phyloP scores from a whole-genome alignment of 2,888 invertebrate genomes.

The Sphaerophoria rueppellii region DNA sequence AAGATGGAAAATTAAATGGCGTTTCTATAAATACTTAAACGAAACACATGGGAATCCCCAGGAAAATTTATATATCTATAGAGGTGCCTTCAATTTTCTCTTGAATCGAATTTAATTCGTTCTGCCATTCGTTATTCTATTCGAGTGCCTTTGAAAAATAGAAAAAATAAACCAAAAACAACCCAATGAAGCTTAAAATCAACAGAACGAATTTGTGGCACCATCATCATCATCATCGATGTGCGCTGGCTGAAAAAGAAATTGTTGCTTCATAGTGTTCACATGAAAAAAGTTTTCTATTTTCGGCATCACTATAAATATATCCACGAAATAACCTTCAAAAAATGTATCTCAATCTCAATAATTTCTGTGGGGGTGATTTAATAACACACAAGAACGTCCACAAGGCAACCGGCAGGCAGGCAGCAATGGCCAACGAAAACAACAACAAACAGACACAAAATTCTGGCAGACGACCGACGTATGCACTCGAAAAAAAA shows the following conservation, averaged over 20 bases:
- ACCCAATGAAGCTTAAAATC: constrained; percentile 28
- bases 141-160: constrained; percentile 27
- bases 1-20: constrained; percentile 37
- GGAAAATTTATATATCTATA: constrained; percentile 28
- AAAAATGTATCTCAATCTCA: constrained; percentile 52
- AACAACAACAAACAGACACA: not conserved
- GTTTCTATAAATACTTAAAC: constrained; percentile 63
- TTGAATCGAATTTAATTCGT: constrained; percentile 9
- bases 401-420: constrained; percentile 51
- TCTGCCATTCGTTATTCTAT: too few species aligned
- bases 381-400: constrained; percentile 40
- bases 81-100: not conserved
- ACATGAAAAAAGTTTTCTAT: constrained; percentile 25
- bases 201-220: constrained; percentile 25
- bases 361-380: constrained; percentile 42
- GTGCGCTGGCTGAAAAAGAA: not conserved
- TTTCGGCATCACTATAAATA: constrained; percentile 54
- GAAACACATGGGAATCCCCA: constrained; percentile 71
- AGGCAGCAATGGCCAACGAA: constrained; percentile 6
- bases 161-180: constrained; percentile 26
- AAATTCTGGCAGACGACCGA: constrained; percentile 22
- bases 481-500: constrained; percentile 19
- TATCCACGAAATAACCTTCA: constrained; percentile 66
- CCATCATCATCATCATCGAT: not conserved
- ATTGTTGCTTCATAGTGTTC: constrained; percentile 3